A percentile compares a stretch with the other conserved stretches of the same genome.
These are phyloP conservation scores for Aleiodes alternator DNA, from an alignment of 2,888 invertebrate genomes.

Conservation along the genomic window DNA sequence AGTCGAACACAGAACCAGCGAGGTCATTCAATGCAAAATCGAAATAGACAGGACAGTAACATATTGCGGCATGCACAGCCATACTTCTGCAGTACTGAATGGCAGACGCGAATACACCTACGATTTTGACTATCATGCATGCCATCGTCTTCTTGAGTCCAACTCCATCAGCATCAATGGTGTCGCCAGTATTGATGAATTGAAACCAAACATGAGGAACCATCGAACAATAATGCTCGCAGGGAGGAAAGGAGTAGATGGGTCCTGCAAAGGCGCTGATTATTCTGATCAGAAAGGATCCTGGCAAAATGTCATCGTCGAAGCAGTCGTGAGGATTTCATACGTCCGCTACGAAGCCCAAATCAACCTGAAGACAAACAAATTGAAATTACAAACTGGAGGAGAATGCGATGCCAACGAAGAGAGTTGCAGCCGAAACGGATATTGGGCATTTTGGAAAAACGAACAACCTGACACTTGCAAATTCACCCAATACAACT, in stretches of 20 bases:
- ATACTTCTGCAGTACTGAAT: not conserved
- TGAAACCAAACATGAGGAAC: not conserved
- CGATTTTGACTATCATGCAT: not conserved
- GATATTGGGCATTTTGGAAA: constrained; percentile 1
- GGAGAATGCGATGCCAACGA: not conserved
- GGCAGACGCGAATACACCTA: not conserved
- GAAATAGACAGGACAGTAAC: not conserved
- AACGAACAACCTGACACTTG: not conserved
- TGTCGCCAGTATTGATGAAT: not conserved
- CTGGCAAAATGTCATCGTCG: constrained; percentile 11
- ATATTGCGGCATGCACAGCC: not conserved
- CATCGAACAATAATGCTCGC: not conserved
- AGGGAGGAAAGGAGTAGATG: not conserved
- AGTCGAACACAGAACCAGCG: not conserved
- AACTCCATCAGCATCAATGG: not conserved
- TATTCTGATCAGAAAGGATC: constrained; percentile 4
- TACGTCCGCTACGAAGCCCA: not conserved
- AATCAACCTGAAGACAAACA: not conserved
- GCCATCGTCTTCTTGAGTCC: not conserved
- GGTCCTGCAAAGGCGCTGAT: constrained; percentile 1
- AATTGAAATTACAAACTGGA: not conserved
- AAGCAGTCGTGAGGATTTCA: not conserved
- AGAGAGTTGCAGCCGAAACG: not conserved
- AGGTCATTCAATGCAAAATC: not conserved
- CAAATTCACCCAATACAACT: not conserved